Evolutionary conservation across 2,888 invertebrate species (phyloP).

Genomic region (Ischnura elegans): DNA sequence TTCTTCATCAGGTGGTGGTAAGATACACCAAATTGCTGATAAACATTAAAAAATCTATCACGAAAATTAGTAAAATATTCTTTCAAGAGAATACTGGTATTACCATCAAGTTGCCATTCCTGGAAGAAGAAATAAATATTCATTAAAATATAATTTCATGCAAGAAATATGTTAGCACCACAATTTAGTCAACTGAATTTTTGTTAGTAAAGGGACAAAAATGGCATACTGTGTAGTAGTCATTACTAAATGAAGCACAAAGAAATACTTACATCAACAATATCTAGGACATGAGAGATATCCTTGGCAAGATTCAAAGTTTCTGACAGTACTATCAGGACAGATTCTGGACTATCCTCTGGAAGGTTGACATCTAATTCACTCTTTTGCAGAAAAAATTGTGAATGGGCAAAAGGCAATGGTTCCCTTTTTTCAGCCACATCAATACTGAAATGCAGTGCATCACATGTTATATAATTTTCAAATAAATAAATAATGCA

Average conservation of each 20-base stretch:
- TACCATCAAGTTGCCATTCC: slow-evolving; percentile 74
- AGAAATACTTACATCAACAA: background rate
- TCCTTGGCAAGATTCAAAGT: background rate
- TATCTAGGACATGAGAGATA: background rate
- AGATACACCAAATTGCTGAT: slow-evolving; percentile 71
- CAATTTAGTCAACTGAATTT: no score
- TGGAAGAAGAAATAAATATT: slow-evolving; percentile 69
- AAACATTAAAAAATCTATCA: slow-evolving; percentile 71
- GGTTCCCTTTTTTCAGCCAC: slow-evolving; percentile 11
- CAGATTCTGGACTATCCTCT: background rate
- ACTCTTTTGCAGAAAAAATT: slow-evolving; percentile 34
- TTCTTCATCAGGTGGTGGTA: slow-evolving; percentile 73
- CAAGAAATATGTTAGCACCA: no score
- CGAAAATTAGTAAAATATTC: slow-evolving; percentile 73
- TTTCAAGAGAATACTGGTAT: slow-evolving; percentile 72
- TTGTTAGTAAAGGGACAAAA: no score
- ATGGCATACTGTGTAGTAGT: background rate
- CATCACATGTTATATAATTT: no score
- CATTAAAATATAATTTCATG: no score
- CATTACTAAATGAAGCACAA: background rate
- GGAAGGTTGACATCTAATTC: slow-evolving; percentile 27
- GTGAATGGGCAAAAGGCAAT: background rate
- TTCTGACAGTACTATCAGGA: background rate
- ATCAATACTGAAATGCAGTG: no score
- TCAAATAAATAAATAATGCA: no score